Percentiles rank a stretch among this genome's conserved stretches.
phyloP scores from a whole-genome alignment of 2,888 invertebrate genomes.

The Tryphoninae sp. region DNA sequence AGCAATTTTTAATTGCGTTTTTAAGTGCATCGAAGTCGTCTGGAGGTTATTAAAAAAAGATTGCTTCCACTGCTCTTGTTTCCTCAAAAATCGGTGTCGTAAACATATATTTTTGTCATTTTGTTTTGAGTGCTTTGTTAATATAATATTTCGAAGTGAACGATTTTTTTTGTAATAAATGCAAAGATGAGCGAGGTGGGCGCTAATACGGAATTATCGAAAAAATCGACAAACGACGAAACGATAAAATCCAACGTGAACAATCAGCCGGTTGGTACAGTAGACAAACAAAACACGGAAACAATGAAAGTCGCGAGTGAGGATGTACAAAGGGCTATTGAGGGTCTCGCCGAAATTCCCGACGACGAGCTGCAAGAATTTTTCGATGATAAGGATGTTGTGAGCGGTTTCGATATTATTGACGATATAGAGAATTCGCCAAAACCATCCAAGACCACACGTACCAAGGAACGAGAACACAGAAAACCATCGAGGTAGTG shows the following conservation, averaged over 20 bases:
- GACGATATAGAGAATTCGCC: constrained; percentile 74
- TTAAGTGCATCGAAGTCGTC: not conserved
- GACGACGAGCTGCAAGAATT: constrained; percentile 78
- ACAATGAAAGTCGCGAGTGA: constrained; percentile 67
- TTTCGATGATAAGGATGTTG: constrained; percentile 77
- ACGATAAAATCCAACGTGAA: not conserved
- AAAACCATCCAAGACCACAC: constrained; percentile 33
- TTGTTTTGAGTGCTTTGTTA: not conserved
- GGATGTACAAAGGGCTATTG: constrained; percentile 75
- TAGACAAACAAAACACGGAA: constrained; percentile 6
- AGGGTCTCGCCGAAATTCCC: constrained; percentile 75
- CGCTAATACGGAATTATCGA: constrained; percentile 22
- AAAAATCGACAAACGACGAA: constrained; percentile 8
- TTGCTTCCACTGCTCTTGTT: not conserved
- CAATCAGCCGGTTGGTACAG: not conserved
- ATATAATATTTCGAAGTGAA: not conserved
- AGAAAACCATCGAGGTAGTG: constrained; percentile 70
- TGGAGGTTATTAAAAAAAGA: constrained; percentile 22
- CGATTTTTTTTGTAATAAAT: not conserved
- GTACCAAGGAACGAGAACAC: constrained; percentile 61
- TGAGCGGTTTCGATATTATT: constrained; percentile 76
- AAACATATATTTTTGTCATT: not conserved
- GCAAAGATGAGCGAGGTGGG: constrained; percentile 61
- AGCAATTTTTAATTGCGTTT: constrained; percentile 5
- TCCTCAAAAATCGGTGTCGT: not conserved